Conservation (phyloP, 2,797 vertebrate genomes). For the Peromyscus eremicus region DNA sequence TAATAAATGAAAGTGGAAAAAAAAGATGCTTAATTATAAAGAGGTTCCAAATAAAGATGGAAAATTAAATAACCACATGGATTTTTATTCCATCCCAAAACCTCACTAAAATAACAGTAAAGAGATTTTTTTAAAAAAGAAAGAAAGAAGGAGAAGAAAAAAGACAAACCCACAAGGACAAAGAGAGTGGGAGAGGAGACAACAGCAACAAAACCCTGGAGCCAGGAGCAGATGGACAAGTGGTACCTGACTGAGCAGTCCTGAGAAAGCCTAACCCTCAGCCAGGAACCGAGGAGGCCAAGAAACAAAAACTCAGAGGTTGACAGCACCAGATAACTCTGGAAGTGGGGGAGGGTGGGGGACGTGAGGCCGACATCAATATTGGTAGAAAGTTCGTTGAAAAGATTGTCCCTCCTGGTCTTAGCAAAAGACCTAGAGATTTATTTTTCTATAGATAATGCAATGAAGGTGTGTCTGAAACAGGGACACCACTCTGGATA, state of each 20-base stretch:
- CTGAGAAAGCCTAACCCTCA: slow-evolving; percentile 58
- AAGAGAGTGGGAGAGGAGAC: slow-evolving; percentile 78
- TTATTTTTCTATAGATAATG: background rate
- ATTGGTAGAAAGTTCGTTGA: background rate
- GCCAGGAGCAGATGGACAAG: slow-evolving; percentile 69
- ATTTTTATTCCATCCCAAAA: slow-evolving; percentile 82
- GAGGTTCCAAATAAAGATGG: slow-evolving; percentile 77
- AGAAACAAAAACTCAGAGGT: slow-evolving; percentile 55
- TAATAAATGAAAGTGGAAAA: slow-evolving; percentile 67
- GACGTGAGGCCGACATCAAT: background rate
- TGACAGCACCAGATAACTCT: background rate
- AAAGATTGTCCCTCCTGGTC: background rate
- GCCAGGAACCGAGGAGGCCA: slow-evolving; percentile 51
- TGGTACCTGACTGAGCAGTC: slow-evolving; percentile 75
- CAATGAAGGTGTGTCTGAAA: background rate
- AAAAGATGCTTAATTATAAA: slow-evolving; percentile 75
- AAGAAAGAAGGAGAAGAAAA: background rate
- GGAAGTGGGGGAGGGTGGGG: background rate
- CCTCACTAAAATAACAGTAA: slow-evolving; percentile 82
- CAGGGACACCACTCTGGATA: background rate
- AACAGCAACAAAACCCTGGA: slow-evolving; percentile 80
- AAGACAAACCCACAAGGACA: slow-evolving; percentile 80
- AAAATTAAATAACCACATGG: slow-evolving; percentile 77
- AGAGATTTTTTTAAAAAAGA: slow-evolving; percentile 34
- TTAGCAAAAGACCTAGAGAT: slow-evolving; percentile 9